Conservation (phyloP, 2,888 invertebrate species). For the Himalopsyche tibetana region DNA sequence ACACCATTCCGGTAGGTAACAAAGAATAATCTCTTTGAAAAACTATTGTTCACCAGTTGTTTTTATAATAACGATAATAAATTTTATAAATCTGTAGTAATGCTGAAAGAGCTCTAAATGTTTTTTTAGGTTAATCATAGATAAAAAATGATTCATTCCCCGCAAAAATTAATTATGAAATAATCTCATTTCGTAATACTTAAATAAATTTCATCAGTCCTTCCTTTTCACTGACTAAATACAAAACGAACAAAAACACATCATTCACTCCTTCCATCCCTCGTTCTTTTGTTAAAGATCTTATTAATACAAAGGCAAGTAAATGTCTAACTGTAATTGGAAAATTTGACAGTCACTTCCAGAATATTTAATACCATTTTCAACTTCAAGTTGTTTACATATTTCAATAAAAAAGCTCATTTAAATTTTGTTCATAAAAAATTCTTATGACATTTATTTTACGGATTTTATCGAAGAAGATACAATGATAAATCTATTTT, state of each 20-base stretch:
- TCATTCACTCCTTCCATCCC: slow-evolving; percentile 16
- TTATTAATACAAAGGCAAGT: slow-evolving; percentile 16
- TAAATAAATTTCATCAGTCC: background rate
- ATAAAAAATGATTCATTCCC: background rate
- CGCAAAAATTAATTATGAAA: background rate
- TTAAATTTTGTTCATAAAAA: background rate
- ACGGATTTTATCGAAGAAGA: no score
- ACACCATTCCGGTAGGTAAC: no score
- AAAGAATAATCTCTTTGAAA: no score
- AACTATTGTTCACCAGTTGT: no score
- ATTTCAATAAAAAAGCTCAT: slow-evolving; percentile 12
- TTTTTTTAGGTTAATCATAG: no score
- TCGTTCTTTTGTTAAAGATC: slow-evolving; percentile 9
- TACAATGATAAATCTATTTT: no score
- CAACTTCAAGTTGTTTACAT: slow-evolving; percentile 32
- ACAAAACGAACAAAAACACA: slow-evolving; percentile 38
- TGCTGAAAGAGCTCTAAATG: no score
- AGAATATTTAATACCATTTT: slow-evolving; percentile 24
- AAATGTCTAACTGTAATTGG: slow-evolving; percentile 32
- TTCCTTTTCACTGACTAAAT: background rate
- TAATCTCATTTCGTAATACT: slow-evolving; percentile 14
- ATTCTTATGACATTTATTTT: no score
- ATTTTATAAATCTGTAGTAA: no score
- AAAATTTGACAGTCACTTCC: slow-evolving; percentile 34
- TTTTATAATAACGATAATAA: no score